Evolutionary conservation across 2,888 invertebrate genomes (phyloP), one percentile per base, ranked within the genome.

Genomic region (Temnothorax unifasciatus): DNA sequence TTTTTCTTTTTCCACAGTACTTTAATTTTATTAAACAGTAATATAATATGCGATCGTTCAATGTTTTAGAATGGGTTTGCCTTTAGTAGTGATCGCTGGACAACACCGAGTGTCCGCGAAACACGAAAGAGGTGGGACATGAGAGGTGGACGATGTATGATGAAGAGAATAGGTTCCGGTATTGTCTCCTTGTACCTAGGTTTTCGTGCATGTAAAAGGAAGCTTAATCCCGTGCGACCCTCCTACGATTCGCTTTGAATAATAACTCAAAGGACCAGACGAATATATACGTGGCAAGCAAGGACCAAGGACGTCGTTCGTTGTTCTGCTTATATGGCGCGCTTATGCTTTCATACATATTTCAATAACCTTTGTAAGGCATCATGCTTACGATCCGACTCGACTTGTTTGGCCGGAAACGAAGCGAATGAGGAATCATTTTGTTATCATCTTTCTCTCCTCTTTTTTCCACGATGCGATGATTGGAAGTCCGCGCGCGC

Each of bases 171-270:
- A 54, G 82, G 59, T 73, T 85, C 85, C 77, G 73, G 86, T 87
- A 87, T 87, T 90, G 84, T 87, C 87, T 86, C 87, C 88, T 83
- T 86, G 90, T 88, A 82, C 90, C 82, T 29, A 57, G 83, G 82
- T 86, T 90, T 76, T 86, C 88, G 88, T 86, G 91, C 92, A 90
- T 90, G 92, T 92, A 90, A 90, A 92, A 90, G 91, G 92, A 89
- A 90, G 89, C 89, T 92, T 92, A 92, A 92, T 91, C 88, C 91
- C 83, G 64, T 64, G 73, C 85, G 73, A 73, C 61, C 74, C 85
- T 86, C 85, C 89, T 87, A 92, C 93, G 94, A 93, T 94, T 94
- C 92, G 93, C 93, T 93, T 92, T 94, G 93, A 94, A 94, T 94
- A 93, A 94, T 93, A 94, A 94, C 93, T 93, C 94, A 93, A 94